Conservation (phyloP, 2,113 vertebrate genomes). For the Fulmarus glacialis region DNA sequence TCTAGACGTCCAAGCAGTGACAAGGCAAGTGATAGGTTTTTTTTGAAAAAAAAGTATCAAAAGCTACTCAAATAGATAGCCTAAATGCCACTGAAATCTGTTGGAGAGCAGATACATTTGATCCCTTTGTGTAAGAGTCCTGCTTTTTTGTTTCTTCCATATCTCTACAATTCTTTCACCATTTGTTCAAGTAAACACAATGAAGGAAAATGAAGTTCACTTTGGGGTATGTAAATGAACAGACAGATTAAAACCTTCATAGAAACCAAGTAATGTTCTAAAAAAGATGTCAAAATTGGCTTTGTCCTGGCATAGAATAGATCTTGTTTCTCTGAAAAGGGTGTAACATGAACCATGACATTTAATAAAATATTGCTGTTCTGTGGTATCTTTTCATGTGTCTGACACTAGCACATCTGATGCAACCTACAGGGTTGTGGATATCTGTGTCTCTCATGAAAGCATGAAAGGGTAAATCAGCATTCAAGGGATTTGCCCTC, state of each 20-base stretch:
- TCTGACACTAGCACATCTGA: background rate
- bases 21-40: background rate
- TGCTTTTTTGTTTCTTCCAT: background rate
- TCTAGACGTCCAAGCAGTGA: background rate
- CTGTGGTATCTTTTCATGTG: background rate
- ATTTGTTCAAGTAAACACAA: background rate
- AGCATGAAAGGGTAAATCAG: background rate
- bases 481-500: background rate
- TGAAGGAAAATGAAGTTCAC: background rate
- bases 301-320: background rate
- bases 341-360: background rate
- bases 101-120: background rate
- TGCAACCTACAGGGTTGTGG: background rate
- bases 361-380: background rate
- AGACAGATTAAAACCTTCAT: background rate
- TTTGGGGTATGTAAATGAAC: background rate
- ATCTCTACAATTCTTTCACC: background rate
- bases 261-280: background rate
- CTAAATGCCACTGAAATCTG: background rate
- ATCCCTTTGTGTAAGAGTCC: background rate
- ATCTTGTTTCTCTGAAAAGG: background rate
- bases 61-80: background rate
- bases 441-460: background rate
- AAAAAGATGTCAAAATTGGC: background rate
- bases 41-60: background rate